phyloP scores from a whole-genome alignment of 2,888 invertebrate genomes.

The Hydraecia micacea region DNA sequence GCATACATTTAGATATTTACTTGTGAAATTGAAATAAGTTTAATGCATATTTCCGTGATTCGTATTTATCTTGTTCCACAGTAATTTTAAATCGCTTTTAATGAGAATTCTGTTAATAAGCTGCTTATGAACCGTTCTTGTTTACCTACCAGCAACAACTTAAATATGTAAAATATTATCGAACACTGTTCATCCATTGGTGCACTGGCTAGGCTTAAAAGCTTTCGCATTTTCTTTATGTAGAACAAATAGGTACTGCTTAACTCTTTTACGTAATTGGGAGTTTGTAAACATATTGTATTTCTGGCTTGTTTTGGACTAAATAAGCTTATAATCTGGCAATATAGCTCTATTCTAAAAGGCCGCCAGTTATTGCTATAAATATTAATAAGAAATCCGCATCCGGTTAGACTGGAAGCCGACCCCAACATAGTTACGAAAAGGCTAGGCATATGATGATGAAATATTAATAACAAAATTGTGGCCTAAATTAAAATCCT shows the following conservation, averaged over 20 bases:
- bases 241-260: neutral
- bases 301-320: neutral
- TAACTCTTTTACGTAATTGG: neutral
- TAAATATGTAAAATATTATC: neutral
- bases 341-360: neutral
- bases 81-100: neutral
- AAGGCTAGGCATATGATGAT: no score
- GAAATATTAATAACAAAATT: neutral
- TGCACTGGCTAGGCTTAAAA: no score
- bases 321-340: neutral
- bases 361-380: neutral
- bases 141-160: neutral
- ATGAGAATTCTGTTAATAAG: constrained; percentile 4
- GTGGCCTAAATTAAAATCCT: neutral
- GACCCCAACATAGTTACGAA: no score
- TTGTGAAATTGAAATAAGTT: neutral
- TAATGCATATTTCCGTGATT: neutral
- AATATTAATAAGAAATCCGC: neutral
- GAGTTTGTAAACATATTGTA: neutral
- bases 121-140: neutral
- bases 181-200: neutral
- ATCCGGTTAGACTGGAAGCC: no score
- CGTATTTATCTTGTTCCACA: neutral
- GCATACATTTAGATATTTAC: neutral
- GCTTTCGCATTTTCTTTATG: no score